phyloP scores from a whole-genome alignment of 2,113 vertebrate genomes.

The Boleophthalmus pectinirostris region DNA sequence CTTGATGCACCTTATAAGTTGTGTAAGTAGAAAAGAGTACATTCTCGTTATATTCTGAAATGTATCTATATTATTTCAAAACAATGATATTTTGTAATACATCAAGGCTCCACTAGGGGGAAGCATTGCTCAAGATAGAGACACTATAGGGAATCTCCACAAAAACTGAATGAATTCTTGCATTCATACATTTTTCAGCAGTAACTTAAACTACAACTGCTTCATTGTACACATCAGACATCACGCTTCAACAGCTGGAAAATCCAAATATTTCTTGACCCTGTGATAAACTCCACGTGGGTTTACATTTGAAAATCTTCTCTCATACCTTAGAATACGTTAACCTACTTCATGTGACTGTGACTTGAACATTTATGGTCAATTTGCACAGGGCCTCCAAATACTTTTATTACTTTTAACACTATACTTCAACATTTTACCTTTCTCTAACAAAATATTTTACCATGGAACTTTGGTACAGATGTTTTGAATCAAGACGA shows the following conservation, averaged over 20 bases:
- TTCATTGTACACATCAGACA: background rate
- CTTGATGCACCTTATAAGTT: too few species aligned
- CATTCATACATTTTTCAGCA: background rate
- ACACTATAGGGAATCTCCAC: background rate
- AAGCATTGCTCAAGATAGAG: background rate
- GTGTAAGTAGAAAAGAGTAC: too few species aligned
- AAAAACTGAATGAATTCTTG: background rate
- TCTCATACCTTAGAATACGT: background rate
- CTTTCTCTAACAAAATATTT: background rate
- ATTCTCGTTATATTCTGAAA: too few species aligned
- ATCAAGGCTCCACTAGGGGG: conserved; percentile 41
- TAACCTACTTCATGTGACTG: conserved; percentile 48
- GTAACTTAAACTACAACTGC: background rate
- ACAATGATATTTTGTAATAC: background rate
- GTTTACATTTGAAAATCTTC: conserved; percentile 12
- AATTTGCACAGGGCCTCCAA: conserved; percentile 24
- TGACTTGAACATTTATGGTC: conserved; percentile 24
- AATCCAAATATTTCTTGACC: background rate
- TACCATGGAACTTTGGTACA: background rate
- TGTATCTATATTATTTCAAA: background rate
- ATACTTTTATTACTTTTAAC: conserved; percentile 10
- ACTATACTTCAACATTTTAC: background rate
- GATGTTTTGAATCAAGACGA: background rate
- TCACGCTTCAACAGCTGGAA: background rate
- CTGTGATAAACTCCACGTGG: background rate